phyloP scores from a whole-genome alignment of 1,140 invertebrate species.

The Gonatopus flavifemur region DNA sequence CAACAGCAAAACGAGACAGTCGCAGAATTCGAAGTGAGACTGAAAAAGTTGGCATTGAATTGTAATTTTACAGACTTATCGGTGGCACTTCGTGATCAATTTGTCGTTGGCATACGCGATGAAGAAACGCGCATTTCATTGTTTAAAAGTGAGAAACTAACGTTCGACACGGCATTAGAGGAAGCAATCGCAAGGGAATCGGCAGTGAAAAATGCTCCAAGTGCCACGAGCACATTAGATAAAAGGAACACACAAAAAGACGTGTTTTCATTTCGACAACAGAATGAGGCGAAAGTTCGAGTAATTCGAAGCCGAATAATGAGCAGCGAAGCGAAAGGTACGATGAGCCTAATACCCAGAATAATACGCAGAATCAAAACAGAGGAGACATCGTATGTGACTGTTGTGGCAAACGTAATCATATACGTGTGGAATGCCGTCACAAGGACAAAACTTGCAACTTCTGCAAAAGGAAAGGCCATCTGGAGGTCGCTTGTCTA shows the following conservation, averaged over 20 bases:
- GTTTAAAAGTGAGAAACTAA: conserved; percentile 4
- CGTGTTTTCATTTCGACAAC: not conserved
- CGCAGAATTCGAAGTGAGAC: conserved; percentile 26
- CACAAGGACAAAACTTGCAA: conserved; percentile 10
- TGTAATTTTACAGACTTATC: conserved; percentile 18
- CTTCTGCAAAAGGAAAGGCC: conserved; percentile 10
- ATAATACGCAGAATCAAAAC: no score
- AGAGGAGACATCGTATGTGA: conserved; percentile 12
- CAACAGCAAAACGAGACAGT: conserved; percentile 29
- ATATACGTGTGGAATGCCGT: not conserved
- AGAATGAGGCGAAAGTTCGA: not conserved
- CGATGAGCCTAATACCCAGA: not conserved
- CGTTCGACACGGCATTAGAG: conserved; percentile 8
- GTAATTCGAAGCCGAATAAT: not conserved
- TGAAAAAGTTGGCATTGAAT: conserved; percentile 29
- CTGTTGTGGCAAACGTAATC: conserved; percentile 6
- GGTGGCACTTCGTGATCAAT: conserved; percentile 10
- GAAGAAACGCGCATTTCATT: conserved; percentile 7
- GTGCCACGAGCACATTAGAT: not conserved
- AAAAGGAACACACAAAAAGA: not conserved
- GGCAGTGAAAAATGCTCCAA: conserved; percentile 9
- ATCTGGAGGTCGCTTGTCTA: conserved; percentile 9
- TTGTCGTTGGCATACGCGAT: conserved; percentile 10
- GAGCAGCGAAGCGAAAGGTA: not conserved
- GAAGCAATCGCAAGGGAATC: conserved; percentile 4